A percentile compares a stretch with the other conserved stretches of the same genome.
phyloP scores from a whole-genome alignment of 1,140 invertebrate species.

The Fopius arisanus region DNA sequence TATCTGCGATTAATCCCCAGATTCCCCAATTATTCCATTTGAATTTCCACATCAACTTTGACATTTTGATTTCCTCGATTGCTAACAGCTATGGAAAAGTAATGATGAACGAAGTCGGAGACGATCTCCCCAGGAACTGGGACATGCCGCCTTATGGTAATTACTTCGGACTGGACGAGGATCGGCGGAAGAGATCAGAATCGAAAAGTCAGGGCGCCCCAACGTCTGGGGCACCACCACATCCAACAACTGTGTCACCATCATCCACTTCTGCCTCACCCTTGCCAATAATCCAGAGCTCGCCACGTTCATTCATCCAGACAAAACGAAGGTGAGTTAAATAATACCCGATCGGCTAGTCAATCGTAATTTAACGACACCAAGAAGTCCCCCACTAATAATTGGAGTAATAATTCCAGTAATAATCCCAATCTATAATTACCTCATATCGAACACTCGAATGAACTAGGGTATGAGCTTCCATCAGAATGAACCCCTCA shows the following conservation, averaged over 20 bases:
- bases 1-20: too few species aligned
- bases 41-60: neutral
- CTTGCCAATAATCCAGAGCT: constrained; percentile 3
- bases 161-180: constrained; percentile 38
- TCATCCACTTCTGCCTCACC: constrained; percentile 31
- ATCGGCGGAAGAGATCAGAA: constrained; percentile 52
- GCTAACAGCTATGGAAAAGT: constrained; percentile 47
- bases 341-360: too few species aligned
- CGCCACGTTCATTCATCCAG: constrained; percentile 34
- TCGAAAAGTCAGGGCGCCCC: constrained; percentile 23
- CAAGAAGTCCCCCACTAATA: too few species aligned
- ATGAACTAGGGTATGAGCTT: neutral
- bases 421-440: neutral
- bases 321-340: constrained; percentile 49
- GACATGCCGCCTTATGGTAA: constrained; percentile 40
- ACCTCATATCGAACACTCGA: neutral
- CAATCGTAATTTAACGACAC: too few species aligned
- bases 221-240: constrained; percentile 9
- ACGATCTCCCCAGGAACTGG: constrained; percentile 44
- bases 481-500: neutral
- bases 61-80: neutral
- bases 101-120: constrained; percentile 46
- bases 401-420: too few species aligned
- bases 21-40: neutral
- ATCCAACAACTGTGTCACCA: constrained; percentile 33